These are phyloP conservation scores for Drosophila auraria DNA, from an alignment of 1,140 invertebrate genomes.

Conservation along the genomic window DNA sequence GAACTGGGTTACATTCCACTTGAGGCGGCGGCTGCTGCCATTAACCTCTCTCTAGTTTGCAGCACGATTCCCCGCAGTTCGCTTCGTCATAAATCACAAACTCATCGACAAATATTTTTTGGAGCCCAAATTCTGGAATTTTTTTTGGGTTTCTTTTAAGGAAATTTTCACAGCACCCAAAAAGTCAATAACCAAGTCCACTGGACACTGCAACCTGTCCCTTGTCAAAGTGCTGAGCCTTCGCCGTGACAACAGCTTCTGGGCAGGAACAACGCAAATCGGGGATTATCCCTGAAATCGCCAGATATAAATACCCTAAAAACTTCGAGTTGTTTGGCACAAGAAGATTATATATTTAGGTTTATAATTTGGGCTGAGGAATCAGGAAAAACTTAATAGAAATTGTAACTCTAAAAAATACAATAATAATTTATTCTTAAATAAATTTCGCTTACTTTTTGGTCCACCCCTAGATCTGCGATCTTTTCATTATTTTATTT, in stretches of 20 bases:
- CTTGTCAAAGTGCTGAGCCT: slow-evolving; percentile 36
- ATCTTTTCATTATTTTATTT: too few species aligned
- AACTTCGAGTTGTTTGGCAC: background rate
- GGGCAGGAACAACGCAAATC: slow-evolving; percentile 60
- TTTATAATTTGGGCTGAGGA: background rate
- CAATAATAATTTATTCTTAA: too few species aligned
- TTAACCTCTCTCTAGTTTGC: slow-evolving; percentile 14
- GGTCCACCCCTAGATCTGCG: too few species aligned
- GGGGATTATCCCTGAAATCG: slow-evolving; percentile 4
- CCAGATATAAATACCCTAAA: slow-evolving; percentile 16
- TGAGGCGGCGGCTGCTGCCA: slow-evolving; percentile 12
- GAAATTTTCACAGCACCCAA: slow-evolving; percentile 66
- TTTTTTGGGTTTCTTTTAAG: slow-evolving; percentile 10
- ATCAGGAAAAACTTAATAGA: background rate
- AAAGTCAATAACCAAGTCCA: slow-evolving; percentile 19
- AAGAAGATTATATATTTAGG: background rate
- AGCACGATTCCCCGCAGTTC: background rate
- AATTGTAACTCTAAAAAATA: too few species aligned
- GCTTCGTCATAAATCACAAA: slow-evolving; percentile 61
- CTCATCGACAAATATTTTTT: slow-evolving; percentile 69
- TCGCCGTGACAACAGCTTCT: slow-evolving; percentile 73
- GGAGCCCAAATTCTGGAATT: slow-evolving; percentile 40
- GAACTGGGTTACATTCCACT: slow-evolving; percentile 67
- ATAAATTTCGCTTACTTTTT: too few species aligned
- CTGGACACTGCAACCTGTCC: slow-evolving; percentile 13